Evolutionary conservation across 2,797 vertebrate genomes (phyloP).

Genomic region (Smutsia gigantea): DNA sequence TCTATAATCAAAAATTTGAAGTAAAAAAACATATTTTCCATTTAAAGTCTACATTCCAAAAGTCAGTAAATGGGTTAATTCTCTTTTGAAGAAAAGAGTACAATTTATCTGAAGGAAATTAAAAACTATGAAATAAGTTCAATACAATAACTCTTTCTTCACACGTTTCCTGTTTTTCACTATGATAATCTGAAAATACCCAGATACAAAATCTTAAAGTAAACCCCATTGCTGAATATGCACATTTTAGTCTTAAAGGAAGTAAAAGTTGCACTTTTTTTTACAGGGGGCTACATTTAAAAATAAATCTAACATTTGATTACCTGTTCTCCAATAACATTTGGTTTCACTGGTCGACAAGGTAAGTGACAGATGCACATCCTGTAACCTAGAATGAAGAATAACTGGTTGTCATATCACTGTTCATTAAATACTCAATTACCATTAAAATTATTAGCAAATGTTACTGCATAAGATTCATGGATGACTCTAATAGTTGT

Average conservation of each 20-base stretch:
- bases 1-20: constrained; percentile 57
- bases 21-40: constrained; percentile 26
- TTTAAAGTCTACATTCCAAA: constrained; percentile 38
- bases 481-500: background rate
- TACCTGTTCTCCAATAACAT: constrained; percentile 91
- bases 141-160: background rate
- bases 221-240: background rate
- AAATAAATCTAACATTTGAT: constrained; percentile 41
- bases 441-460: background rate
- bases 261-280: background rate
- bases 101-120: background rate
- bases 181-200: background rate
- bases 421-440: background rate
- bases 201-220: constrained; percentile 23
- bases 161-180: background rate
- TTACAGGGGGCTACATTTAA: constrained; percentile 5
- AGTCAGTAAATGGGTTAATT: constrained; percentile 29
- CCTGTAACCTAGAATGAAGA: constrained; percentile 90
- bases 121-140: constrained; percentile 37
- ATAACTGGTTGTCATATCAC: background rate
- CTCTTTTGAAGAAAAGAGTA: background rate
- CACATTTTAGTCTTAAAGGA: constrained; percentile 76
- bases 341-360: constrained; percentile 92
- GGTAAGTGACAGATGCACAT: constrained; percentile 98
- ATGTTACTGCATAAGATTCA: constrained; percentile 32